A percentile compares a stretch with the other conserved stretches of the same genome.
These are phyloP conservation scores for Callipepla squamata DNA, from an alignment of 2,113 vertebrate genomes.

Conservation along the genomic window DNA sequence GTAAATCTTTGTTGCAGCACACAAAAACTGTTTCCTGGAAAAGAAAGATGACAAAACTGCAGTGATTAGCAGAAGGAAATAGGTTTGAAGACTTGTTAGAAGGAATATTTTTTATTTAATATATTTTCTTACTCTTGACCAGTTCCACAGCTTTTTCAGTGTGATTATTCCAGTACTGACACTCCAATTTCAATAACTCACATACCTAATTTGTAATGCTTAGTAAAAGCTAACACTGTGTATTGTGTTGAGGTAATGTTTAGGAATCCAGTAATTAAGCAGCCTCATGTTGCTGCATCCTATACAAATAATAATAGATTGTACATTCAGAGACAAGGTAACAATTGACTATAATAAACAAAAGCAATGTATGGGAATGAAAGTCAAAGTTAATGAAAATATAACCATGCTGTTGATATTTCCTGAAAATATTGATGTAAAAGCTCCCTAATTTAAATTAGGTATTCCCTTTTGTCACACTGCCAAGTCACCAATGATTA, in stretches of 20 bases:
- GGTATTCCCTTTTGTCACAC: constrained; percentile 6
- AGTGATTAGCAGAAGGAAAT: constrained; percentile 7
- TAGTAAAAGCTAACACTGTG: not conserved
- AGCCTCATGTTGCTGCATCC: not conserved
- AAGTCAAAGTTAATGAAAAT: constrained; percentile 46
- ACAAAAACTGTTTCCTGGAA: constrained; percentile 27
- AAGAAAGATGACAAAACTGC: not conserved
- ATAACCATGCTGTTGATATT: constrained; percentile 19
- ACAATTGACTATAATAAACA: constrained; percentile 17
- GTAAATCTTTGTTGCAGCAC: not conserved
- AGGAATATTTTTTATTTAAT: not conserved
- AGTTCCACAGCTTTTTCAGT: not conserved
- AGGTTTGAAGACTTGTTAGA: not conserved
- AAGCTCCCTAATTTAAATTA: constrained; percentile 30
- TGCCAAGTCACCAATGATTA: not conserved
- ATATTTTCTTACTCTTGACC: not conserved
- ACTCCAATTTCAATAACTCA: not conserved
- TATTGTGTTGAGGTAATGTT: not conserved
- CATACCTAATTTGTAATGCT: not conserved
- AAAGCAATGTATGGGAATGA: constrained; percentile 30
- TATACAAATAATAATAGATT: constrained; percentile 9
- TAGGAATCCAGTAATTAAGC: not conserved
- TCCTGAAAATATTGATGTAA: constrained; percentile 26
- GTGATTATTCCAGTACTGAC: not conserved
- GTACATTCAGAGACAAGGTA: not conserved